Conservation (phyloP, 2,797 vertebrate species). For the Enteromius unitaeniatus region DNA sequence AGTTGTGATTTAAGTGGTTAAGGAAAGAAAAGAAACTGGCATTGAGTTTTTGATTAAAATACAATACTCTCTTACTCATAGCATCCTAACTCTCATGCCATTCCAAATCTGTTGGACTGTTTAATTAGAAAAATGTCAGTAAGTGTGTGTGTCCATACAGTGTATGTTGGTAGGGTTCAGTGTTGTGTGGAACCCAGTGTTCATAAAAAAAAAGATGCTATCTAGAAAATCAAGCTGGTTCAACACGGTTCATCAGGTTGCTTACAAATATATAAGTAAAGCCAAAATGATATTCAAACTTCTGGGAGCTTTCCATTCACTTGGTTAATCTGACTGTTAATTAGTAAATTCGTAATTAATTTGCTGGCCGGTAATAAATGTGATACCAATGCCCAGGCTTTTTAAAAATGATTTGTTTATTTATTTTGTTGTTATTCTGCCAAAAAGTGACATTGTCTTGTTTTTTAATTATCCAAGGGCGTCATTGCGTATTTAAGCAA, state of each 20-base stretch:
- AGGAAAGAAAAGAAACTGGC: slow-evolving; percentile 34
- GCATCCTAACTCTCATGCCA: background rate
- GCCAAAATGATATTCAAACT: background rate
- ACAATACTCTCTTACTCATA: background rate
- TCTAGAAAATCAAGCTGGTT: background rate
- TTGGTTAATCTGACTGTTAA: slow-evolving; percentile 6
- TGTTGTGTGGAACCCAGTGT: background rate
- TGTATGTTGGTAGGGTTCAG: background rate
- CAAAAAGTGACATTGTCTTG: slow-evolving; percentile 28
- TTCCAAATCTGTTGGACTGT: background rate
- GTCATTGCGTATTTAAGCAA: background rate
- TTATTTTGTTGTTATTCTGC: slow-evolving; percentile 9
- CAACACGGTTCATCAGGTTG: background rate
- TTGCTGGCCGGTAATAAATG: slow-evolving; percentile 25
- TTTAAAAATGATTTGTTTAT: slow-evolving; percentile 10
- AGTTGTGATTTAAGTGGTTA: slow-evolving; percentile 25
- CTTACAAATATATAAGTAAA: background rate
- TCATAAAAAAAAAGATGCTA: background rate
- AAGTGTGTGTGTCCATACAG: background rate
- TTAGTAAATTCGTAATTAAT: slow-evolving; percentile 35
- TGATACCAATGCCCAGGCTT: slow-evolving; percentile 20
- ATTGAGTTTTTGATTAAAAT: background rate
- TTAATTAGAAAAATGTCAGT: background rate
- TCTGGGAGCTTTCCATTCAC: slow-evolving; percentile 14
- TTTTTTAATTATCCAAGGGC: slow-evolving; percentile 31